phyloP scores from a whole-genome alignment of 2,113 vertebrate species.

The Mugil cephalus region DNA sequence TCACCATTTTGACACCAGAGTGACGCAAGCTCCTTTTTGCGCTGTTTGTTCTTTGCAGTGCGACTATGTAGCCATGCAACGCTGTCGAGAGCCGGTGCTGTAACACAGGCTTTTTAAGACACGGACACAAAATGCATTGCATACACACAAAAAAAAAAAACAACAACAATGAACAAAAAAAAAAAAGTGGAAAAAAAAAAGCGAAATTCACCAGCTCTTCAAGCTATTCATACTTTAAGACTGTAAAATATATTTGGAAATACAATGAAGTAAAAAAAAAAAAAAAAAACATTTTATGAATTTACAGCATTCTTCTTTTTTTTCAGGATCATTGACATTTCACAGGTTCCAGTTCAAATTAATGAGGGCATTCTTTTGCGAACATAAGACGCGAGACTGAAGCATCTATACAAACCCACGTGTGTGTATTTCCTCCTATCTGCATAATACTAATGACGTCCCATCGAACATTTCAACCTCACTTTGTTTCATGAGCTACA shows the following conservation, averaged over 20 bases:
- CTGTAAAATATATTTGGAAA: constrained; percentile 74
- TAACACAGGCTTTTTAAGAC: constrained; percentile 74
- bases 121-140: constrained; percentile 74
- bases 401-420: constrained; percentile 69
- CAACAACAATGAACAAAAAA: too few species aligned
- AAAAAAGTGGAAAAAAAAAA: constrained; percentile 58
- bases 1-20: constrained; percentile 84
- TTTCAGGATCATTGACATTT: constrained; percentile 64
- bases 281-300: constrained; percentile 57
- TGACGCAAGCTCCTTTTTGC: constrained; percentile 80
- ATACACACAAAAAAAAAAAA: constrained; percentile 73
- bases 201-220: constrained; percentile 69
- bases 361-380: constrained; percentile 41
- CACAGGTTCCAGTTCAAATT: constrained; percentile 78
- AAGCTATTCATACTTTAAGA: constrained; percentile 79
- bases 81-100: constrained; percentile 64
- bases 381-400: constrained; percentile 52
- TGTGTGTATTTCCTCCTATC: constrained; percentile 34
- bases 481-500: constrained; percentile 59
- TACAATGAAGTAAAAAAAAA: constrained; percentile 37
- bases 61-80: constrained; percentile 84
- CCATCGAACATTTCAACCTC: constrained; percentile 50
- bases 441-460: constrained; percentile 43
- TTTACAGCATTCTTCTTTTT: constrained; percentile 56
- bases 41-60: constrained; percentile 79